A percentile compares a stretch with the other conserved stretches of the same genome.
phyloP scores from a whole-genome alignment of 2,888 invertebrate genomes.

The Lumbricus terrestris region DNA sequence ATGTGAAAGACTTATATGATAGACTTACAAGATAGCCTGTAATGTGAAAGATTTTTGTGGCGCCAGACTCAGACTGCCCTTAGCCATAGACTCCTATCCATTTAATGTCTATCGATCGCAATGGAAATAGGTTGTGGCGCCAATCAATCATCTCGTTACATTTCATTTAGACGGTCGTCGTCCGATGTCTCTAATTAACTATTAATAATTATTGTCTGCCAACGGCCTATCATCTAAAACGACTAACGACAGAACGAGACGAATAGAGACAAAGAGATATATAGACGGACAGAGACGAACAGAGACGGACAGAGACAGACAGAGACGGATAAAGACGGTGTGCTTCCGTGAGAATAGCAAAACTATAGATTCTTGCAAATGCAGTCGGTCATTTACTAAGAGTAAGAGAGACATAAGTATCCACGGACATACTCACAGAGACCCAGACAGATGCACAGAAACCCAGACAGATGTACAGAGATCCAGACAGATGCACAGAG shows the following conservation, averaged over 20 bases:
- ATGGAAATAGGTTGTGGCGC: neutral
- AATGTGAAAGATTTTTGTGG: too few relatives aligned
- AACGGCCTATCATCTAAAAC: neutral
- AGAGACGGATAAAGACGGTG: too few relatives aligned
- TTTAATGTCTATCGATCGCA: neutral
- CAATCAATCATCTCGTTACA: neutral
- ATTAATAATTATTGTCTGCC: neutral
- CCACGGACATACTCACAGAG: neutral
- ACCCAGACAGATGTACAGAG: too few relatives aligned
- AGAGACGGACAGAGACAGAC: neutral
- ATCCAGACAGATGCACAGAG: too few relatives aligned
- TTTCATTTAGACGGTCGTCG: neutral
- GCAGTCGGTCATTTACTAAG: neutral
- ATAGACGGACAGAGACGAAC: neutral
- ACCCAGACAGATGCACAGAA: neutral
- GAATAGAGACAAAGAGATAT: neutral
- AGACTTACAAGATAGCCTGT: too few relatives aligned
- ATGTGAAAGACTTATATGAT: too few relatives aligned
- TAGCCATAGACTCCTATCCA: neutral
- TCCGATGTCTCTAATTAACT: neutral
- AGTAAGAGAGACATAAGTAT: neutral
- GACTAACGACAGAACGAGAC: neutral
- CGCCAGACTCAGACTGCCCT: too few relatives aligned
- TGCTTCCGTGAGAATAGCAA: too few relatives aligned
- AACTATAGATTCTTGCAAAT: too few relatives aligned